Evolutionary conservation across 92 coral and sea anemone genomes (phyloP).

Genomic region (Epizoanthus ramosus): DNA sequence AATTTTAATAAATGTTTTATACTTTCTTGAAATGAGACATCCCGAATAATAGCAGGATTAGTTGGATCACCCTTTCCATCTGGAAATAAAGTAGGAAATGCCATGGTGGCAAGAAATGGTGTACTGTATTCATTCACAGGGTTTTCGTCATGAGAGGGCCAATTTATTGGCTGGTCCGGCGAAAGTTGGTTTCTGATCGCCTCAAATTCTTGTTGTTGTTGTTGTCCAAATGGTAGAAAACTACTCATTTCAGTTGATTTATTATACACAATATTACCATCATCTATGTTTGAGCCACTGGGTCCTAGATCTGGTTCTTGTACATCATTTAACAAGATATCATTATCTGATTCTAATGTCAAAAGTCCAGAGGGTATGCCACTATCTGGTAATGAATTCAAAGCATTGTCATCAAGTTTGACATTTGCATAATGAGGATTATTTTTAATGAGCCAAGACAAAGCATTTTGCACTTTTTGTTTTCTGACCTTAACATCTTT

Average conservation of each 20-base stretch:
- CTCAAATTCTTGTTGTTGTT: constrained; percentile 22
- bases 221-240: constrained; percentile 22
- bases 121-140: constrained; percentile 21
- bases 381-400: constrained; percentile 19
- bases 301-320: constrained; percentile 26
- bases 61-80: too few species aligned
- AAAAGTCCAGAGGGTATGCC: constrained; percentile 22
- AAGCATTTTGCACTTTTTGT: constrained; percentile 24
- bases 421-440: constrained; percentile 26
- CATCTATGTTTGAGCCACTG: constrained; percentile 16
- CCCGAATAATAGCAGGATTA: too few species aligned
- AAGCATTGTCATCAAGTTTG: constrained; percentile 7
- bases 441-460: neutral
- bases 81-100: constrained; percentile 17
- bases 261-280: constrained; percentile 27
- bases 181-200: neutral
- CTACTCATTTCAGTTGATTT: constrained; percentile 27
- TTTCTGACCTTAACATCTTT: constrained; percentile 18
- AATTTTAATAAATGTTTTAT: too few species aligned
- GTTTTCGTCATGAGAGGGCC: constrained; percentile 14
- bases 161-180: too few species aligned
- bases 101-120: constrained; percentile 29
- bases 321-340: constrained; percentile 14
- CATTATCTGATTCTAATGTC: constrained; percentile 19
- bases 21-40: too few species aligned